These are phyloP conservation scores for Drosophila meridiana DNA, from an alignment of 2,888 invertebrate genomes.

Conservation along the genomic window DNA sequence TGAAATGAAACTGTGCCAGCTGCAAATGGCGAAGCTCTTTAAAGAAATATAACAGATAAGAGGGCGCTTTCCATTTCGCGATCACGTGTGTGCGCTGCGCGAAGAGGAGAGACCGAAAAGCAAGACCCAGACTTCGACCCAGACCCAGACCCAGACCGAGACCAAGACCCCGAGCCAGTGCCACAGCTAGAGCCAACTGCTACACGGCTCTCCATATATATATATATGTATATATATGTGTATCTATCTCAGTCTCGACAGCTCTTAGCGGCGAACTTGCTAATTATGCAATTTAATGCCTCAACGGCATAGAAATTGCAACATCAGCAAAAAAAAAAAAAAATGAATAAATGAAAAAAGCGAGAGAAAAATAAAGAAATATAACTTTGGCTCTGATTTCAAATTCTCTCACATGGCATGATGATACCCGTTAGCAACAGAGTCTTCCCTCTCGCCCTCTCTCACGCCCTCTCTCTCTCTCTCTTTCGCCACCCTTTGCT, in stretches of 20 bases:
- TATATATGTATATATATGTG: not conserved
- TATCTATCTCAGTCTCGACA: constrained; percentile 7
- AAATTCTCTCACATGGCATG: constrained; percentile 52
- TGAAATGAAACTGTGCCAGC: constrained; percentile 42
- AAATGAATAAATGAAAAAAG: not conserved
- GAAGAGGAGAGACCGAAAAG: constrained; percentile 13
- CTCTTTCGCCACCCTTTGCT: not conserved
- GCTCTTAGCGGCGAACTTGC: constrained; percentile 52
- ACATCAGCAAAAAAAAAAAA: constrained; percentile 47
- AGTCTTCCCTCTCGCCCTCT: not conserved
- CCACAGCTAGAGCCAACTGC: constrained; percentile 2
- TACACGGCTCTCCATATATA: not conserved
- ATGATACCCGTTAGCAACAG: constrained; percentile 42
- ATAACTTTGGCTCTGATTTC: constrained; percentile 43
- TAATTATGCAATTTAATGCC: constrained; percentile 77
- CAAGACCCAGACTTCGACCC: constrained; percentile 20
- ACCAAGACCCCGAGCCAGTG: not conserved
- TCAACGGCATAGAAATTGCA: constrained; percentile 56
- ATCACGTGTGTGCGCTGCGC: constrained; percentile 53
- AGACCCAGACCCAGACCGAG: constrained; percentile 15
- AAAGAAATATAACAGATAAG: constrained; percentile 50
- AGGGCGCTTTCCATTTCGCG: constrained; percentile 73
- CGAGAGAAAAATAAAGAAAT: constrained; percentile 4
- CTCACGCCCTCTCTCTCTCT: not conserved
- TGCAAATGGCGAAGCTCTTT: constrained; percentile 36